Percentiles rank a stretch among this genome's conserved stretches.
These are phyloP conservation scores for Crenuchus spilurus DNA, from an alignment of 2,797 vertebrate genomes.

Conservation along the genomic window DNA sequence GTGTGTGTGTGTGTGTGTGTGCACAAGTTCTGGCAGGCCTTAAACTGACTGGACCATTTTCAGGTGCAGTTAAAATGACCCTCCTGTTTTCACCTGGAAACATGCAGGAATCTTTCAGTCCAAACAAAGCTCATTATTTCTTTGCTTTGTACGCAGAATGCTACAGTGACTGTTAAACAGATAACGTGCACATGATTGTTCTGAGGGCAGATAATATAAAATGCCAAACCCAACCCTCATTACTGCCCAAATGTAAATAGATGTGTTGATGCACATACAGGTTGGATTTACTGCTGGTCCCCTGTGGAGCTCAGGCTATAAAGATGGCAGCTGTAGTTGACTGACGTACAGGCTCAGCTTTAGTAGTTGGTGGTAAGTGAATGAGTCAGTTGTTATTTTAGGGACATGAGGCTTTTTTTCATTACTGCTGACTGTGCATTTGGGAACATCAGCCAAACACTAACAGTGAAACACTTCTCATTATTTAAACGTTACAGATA, in stretches of 20 bases:
- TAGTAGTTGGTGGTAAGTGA: constrained; percentile 13
- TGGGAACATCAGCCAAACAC: background rate
- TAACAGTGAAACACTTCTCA: background rate
- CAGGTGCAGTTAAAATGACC: background rate
- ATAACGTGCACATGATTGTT: background rate
- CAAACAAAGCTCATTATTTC: background rate
- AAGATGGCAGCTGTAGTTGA: background rate
- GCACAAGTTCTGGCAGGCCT: background rate
- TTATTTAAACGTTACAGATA: too few relatives aligned
- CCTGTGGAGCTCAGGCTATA: background rate
- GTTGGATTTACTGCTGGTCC: background rate
- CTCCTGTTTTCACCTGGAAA: background rate
- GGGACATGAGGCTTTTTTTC: background rate
- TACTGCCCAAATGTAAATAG: background rate
- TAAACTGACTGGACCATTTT: background rate
- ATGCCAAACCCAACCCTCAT: background rate
- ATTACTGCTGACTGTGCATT: constrained; percentile 10
- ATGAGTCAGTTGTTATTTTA: constrained; percentile 4
- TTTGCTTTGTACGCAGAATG: background rate
- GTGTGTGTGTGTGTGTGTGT: constrained; percentile 17
- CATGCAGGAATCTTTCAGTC: background rate
- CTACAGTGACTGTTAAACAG: too few relatives aligned
- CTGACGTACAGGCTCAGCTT: background rate
- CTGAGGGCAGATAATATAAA: background rate
- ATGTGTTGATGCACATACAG: background rate